Evolutionary conservation across 2,797 vertebrate species (phyloP).

Genomic region (Halcyon chelicuti): DNA sequence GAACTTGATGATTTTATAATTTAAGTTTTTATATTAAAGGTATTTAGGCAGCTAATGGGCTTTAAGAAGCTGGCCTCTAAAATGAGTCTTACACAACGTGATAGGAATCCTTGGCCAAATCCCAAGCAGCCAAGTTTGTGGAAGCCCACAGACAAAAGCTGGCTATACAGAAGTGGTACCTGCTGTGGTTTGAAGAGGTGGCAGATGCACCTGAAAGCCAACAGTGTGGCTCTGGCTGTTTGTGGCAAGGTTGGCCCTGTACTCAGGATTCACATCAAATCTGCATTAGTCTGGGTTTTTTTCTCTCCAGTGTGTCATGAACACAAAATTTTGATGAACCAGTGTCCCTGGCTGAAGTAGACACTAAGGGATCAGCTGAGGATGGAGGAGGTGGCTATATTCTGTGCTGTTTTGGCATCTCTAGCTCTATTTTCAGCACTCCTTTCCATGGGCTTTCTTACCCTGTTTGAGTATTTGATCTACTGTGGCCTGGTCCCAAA

Average conservation of each 20-base stretch:
- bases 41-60: conserved; percentile 1
- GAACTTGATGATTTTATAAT: not conserved
- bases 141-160: not conserved
- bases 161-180: not conserved
- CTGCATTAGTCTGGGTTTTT: not conserved
- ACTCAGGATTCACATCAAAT: not conserved
- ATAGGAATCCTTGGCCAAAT: conserved; percentile 14
- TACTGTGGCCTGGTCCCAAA: not conserved
- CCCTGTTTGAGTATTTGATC: not conserved
- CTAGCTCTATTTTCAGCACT: not conserved
- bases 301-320: not conserved
- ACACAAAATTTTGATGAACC: not conserved
- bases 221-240: not conserved
- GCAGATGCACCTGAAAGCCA: not conserved
- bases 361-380: not conserved
- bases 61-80: not conserved
- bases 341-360: not conserved
- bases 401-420: not conserved
- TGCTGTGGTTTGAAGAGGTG: not conserved
- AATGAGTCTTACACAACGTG: not conserved
- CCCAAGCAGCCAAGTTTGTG: not conserved
- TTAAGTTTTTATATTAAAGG: not conserved
- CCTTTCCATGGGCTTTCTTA: not conserved
- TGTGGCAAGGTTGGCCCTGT: not conserved
- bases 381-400: not conserved